A percentile compares a stretch with the other conserved stretches of the same genome.
phyloP scores from a whole-genome alignment of 2,113 vertebrate genomes.

The Pangasianodon gigas region DNA sequence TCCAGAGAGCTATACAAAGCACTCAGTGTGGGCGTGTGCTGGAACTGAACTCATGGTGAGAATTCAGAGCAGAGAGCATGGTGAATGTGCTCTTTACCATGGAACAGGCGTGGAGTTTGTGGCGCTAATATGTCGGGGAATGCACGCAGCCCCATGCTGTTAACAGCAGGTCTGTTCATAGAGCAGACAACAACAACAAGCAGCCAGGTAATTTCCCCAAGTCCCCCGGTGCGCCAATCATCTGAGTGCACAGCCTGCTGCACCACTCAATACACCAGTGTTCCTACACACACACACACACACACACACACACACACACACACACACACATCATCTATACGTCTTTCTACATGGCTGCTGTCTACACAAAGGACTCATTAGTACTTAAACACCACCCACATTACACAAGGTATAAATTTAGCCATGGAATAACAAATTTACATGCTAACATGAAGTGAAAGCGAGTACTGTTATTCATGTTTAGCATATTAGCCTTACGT shows the following conservation, averaged over 20 bases:
- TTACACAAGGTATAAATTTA: not conserved
- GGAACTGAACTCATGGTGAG: slow-evolving; percentile 23
- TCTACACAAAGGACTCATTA: slow-evolving; percentile 19
- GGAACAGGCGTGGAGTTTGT: slow-evolving; percentile 31
- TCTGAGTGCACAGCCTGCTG: slow-evolving; percentile 59
- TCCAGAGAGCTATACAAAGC: not conserved
- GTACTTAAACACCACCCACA: not conserved
- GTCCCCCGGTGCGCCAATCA: slow-evolving; percentile 58
- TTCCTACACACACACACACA: slow-evolving; percentile 15
- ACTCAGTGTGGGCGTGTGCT: slow-evolving; percentile 5
- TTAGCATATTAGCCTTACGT: not conserved
- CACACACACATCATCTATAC: not conserved
- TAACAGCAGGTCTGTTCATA: slow-evolving; percentile 47
- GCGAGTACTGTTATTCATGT: not conserved
- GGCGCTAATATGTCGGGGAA: slow-evolving; percentile 47
- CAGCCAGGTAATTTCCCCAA: slow-evolving; percentile 67
- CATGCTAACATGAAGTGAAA: not conserved
- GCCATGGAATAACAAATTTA: not conserved
- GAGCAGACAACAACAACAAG: slow-evolving; percentile 58
- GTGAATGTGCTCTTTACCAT: slow-evolving; percentile 34
- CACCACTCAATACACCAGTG: slow-evolving; percentile 33
- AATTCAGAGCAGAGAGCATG: slow-evolving; percentile 12
- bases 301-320: not conserved
- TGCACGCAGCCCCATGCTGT: slow-evolving; percentile 48
- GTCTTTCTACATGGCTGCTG: not conserved